Evolutionary conservation across 1,140 invertebrate genomes (phyloP), one percentile per base, ranked within the genome.

Genomic region (Penaeus indicus): DNA sequence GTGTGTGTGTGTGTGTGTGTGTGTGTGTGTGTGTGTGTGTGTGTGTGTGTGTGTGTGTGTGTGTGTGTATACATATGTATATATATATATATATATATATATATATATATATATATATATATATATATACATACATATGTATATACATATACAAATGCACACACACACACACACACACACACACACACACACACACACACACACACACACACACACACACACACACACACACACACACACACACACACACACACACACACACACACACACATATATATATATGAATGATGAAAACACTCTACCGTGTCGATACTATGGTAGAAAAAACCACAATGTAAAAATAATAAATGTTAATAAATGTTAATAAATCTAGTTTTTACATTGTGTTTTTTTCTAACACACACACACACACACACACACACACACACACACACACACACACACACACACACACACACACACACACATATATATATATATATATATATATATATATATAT

Each of bases 51-150:
- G 11, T 25, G 16, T 4, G n/a, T 1, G 4, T 8, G 19, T 25
- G 25, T 8, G n/a, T 25, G 10, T 10, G 10, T 10, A 47, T 21
- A 69, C 27, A 69, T 21, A 69, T 22, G n/a, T 22, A 69, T 22
- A 69, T 22, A 69, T 22, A 69, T 22, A 69, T 22, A 69, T 22
- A 22, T 22, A 69, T 22, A 69, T 18, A 69, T 22, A 69, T 22
- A 22, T 22, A 69, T 22, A 69, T 22, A 69, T 22, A 21, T 22
- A 22, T 69, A 69, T 69, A 69, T 69, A 22, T 22, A 69, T 69
- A 69, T 21, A 69, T 69, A 69, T 69, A 69, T 69, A 69, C n/a
- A 69, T 22, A 69, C 21, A 69, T 69, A 69, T 69, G 21, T 69
- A 69, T 22, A 69, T 69, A 69, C n/a, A 22, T 69, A 69, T 22